Evolutionary conservation across 2,113 vertebrate species (phyloP), one percentile per base, ranked within the genome.

Genomic region (Muscicapa adusta): DNA sequence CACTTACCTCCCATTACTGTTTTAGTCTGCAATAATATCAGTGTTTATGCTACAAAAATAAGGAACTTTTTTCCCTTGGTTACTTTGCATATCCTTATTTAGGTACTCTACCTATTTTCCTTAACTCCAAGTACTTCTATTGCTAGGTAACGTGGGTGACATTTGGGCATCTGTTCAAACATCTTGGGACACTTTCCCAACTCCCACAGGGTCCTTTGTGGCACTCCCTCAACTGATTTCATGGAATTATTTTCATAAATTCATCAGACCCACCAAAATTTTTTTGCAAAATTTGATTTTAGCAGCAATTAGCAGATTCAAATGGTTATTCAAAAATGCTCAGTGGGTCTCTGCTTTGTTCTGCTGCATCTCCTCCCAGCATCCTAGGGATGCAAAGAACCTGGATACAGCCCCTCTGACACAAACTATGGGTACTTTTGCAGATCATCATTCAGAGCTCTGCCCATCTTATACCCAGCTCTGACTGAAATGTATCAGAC

Each of bases 151-250:
- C 16, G 5, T 7, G 31, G 33, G 31, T 89, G 93, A 92, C 85
- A n/a, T 85, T 93, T 76, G 66, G 89, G 88, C 89, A 73, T 53
- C 67, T 94, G 92, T 65, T 96, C 92, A 90, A 93, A 51, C 13
- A 91, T 9, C 60, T 68, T 22, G 34, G n/a, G 96, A 75, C 18
- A 34, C 61, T 81, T 92, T 89, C 45, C 58, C 74, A 73, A 23
- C 71, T 88, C 74, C 75, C 85, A 86, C 56, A 73, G 22, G 57
- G 65, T 48, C 19, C 11, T 89, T 65, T 78, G 47, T 58, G 79
- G 25, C n/a, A 14, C 14, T 10, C 22, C 86, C 61, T 92, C 89
- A 88, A 85, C 81, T 73, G 83, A 94, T 94, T 96, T 96, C 42
- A 85, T 50, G 45, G 29, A 53, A 87, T 77, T 93, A 60, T 82